phyloP scores from a whole-genome alignment of 2,113 vertebrate genomes.

The Morone saxatilis region DNA sequence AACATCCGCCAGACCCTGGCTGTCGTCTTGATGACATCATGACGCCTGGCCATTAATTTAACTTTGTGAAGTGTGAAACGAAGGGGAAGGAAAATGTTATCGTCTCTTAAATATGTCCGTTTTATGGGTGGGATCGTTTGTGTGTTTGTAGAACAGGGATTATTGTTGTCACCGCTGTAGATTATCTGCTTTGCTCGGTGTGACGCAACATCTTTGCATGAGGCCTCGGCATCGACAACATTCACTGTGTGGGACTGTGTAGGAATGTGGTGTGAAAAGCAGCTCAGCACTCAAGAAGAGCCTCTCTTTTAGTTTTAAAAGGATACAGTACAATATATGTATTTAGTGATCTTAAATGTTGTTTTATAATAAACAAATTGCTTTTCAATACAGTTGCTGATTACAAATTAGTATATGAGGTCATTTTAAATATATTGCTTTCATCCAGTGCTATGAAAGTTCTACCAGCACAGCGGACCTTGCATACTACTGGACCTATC shows the following conservation, averaged over 20 bases:
- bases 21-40: conserved; percentile 68
- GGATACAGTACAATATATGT: too few species aligned
- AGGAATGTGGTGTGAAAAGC: neutral
- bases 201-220: neutral
- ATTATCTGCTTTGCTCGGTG: conserved; percentile 2
- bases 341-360: too few species aligned
- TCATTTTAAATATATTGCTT: too few species aligned
- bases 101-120: conserved; percentile 59
- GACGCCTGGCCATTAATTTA: conserved; percentile 60
- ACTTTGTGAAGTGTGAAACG: conserved; percentile 54
- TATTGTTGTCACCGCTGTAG: conserved; percentile 29
- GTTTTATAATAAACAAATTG: too few species aligned
- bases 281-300: neutral
- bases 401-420: too few species aligned
- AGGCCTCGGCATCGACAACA: neutral
- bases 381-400: too few species aligned
- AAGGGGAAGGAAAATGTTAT: conserved; percentile 58
- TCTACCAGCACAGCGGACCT: too few species aligned
- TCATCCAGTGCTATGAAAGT: too few species aligned
- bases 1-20: conserved; percentile 26
- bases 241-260: neutral
- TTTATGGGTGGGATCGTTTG: conserved; percentile 33
- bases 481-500: too few species aligned
- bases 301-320: neutral
- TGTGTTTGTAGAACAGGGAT: conserved; percentile 44